Conservation (phyloP, 2,113 vertebrate genomes). For the Dasyornis broadbenti region DNA sequence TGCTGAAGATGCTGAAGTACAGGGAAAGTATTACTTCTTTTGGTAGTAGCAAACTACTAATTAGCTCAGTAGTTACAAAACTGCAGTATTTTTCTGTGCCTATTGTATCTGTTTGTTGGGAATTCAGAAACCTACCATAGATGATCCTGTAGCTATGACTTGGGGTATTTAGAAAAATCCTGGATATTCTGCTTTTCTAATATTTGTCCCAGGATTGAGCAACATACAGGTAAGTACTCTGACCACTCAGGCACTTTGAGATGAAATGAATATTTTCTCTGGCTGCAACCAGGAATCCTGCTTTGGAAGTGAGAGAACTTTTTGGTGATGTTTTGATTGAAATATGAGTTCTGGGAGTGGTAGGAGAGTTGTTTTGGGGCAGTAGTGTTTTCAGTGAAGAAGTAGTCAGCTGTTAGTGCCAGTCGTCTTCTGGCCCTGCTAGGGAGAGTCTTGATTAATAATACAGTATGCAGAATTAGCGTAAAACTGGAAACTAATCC, state of each 20-base stretch:
- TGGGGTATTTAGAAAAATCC: neutral
- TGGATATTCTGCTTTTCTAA: neutral
- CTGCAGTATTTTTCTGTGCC: neutral
- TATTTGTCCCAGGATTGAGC: neutral
- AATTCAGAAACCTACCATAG: neutral
- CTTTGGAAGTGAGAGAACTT: neutral
- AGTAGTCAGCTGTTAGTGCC: neutral
- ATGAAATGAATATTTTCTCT: neutral
- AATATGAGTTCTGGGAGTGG: rapidly evolving
- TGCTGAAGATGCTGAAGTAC: neutral
- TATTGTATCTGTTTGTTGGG: neutral
- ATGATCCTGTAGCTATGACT: neutral
- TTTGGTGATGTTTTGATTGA: neutral
- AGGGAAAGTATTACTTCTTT: neutral
- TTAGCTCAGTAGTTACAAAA: neutral
- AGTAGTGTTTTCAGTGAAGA: neutral
- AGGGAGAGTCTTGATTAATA: neutral
- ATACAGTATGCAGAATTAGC: neutral
- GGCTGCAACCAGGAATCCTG: neutral
- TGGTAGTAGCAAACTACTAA: neutral
- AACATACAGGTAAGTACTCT: neutral
- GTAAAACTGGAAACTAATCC: neutral
- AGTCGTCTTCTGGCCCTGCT: neutral
- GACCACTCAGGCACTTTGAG: neutral
- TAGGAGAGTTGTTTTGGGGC: neutral